phyloP scores from a whole-genome alignment of 2,888 invertebrate genomes.

The Eurytoma adleriae region DNA sequence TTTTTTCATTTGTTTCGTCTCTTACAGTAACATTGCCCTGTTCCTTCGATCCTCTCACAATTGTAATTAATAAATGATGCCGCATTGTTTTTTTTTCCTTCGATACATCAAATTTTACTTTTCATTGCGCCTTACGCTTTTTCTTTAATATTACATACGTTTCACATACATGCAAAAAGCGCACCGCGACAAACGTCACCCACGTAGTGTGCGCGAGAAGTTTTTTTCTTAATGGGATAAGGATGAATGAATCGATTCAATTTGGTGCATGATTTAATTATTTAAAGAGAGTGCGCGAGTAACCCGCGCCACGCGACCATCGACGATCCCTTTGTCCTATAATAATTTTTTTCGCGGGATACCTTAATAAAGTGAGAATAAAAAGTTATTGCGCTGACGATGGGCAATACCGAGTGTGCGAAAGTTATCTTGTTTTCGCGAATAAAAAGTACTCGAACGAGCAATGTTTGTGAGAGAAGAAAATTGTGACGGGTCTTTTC shows the following conservation, averaged over 20 bases:
- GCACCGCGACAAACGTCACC: constrained; percentile 55
- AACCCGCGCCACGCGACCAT: constrained; percentile 60
- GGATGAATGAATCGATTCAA: constrained; percentile 69
- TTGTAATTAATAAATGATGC: constrained; percentile 50
- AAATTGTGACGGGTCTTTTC: no score
- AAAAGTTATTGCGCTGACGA: not conserved
- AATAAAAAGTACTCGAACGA: not conserved
- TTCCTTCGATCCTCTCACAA: not conserved
- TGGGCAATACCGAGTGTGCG: constrained; percentile 4
- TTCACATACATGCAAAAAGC: constrained; percentile 67
- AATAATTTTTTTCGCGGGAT: constrained; percentile 22
- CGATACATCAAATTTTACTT: constrained; percentile 54
- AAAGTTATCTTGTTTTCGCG: not conserved
- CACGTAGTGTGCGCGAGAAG: constrained; percentile 63
- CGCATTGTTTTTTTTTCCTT: constrained; percentile 39
- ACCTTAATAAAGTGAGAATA: not conserved
- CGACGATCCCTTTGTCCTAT: constrained; percentile 58
- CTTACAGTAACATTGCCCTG: constrained; percentile 17
- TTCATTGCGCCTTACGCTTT: constrained; percentile 42
- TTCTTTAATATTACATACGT: constrained; percentile 63
- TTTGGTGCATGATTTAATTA: constrained; percentile 74
- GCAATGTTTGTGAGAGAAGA: no score
- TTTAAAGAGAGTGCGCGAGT: constrained; percentile 72
- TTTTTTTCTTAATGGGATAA: constrained; percentile 60
- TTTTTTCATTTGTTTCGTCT: constrained; percentile 24